Percentiles rank a stretch among this genome's conserved stretches.
Conservation (phyloP, 2,113 vertebrate species). For the Anser brachyrhynchus region DNA sequence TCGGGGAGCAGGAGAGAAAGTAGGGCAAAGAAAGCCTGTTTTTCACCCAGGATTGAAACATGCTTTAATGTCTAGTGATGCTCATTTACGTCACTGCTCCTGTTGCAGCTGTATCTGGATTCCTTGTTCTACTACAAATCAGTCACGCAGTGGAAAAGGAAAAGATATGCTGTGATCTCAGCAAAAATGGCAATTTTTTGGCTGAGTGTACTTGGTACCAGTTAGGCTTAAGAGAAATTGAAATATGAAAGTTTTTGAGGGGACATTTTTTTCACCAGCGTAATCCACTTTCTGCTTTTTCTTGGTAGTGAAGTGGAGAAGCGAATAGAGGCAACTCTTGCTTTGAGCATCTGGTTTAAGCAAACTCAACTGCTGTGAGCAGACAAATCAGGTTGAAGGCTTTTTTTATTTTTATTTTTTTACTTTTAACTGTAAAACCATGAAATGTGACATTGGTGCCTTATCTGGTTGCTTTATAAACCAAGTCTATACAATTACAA, state of each 20-base stretch:
- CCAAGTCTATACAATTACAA: not conserved
- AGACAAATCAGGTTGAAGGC: not conserved
- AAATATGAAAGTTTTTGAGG: not conserved
- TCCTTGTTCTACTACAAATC: not conserved
- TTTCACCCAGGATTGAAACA: not conserved
- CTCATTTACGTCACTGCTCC: not conserved
- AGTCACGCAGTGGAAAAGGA: not conserved
- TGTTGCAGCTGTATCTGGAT: not conserved
- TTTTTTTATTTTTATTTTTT: not conserved
- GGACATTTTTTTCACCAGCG: not conserved
- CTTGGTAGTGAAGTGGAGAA: not conserved
- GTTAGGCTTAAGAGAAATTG: not conserved
- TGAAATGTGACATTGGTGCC: not conserved
- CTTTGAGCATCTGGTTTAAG: not conserved
- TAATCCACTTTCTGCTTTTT: not conserved
- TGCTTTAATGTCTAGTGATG: not conserved
- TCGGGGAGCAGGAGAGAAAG: not conserved
- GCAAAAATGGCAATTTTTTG: not conserved
- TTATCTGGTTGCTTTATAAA: not conserved
- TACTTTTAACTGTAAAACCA: not conserved
- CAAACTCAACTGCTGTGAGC: not conserved
- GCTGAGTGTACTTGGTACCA: not conserved
- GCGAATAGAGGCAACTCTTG: not conserved
- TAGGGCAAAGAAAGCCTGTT: not conserved
- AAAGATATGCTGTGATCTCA: not conserved